Conservation (phyloP, 53 echinoderm and acorn worm species). For the Patiria pectinifera region DNA sequence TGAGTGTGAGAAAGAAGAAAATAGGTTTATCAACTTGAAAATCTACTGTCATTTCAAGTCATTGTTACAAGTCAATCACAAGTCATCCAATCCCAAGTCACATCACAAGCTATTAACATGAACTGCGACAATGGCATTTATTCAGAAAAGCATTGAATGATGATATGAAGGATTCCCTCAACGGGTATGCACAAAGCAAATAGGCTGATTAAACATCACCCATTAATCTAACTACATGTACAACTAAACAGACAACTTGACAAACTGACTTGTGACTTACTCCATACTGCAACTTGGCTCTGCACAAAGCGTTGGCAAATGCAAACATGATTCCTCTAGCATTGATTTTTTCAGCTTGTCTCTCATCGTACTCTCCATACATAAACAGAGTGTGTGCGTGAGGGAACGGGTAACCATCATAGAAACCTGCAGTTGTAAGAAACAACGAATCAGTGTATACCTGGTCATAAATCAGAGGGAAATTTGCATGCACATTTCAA, state of each 20-base stretch:
- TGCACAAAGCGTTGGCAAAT: conserved; percentile 82
- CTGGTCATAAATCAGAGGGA: neutral
- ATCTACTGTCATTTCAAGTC: neutral
- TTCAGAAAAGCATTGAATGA: no score
- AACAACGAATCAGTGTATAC: neutral
- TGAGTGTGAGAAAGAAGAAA: neutral
- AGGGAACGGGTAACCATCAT: conserved; percentile 76
- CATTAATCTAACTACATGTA: no score
- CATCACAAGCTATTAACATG: no score
- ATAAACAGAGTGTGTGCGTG: conserved; percentile 90
- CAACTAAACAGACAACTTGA: neutral
- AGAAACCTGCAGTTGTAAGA: conserved; percentile 68
- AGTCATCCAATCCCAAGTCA: no score
- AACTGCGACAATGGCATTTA: no score
- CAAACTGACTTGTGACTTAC: conserved; percentile 53
- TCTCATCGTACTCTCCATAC: conserved; percentile 35
- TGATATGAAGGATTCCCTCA: no score
- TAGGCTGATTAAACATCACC: no score
- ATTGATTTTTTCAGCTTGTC: conserved; percentile 38
- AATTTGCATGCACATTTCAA: neutral
- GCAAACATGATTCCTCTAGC: conserved; percentile 88
- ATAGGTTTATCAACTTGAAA: neutral
- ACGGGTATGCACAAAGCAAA: no score
- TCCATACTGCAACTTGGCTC: conserved; percentile 85
- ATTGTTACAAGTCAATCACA: neutral